Evolutionary conservation across 2,888 invertebrate species (phyloP), one percentile per base, ranked within the genome.

Genomic region (Epinotia ramella): DNA sequence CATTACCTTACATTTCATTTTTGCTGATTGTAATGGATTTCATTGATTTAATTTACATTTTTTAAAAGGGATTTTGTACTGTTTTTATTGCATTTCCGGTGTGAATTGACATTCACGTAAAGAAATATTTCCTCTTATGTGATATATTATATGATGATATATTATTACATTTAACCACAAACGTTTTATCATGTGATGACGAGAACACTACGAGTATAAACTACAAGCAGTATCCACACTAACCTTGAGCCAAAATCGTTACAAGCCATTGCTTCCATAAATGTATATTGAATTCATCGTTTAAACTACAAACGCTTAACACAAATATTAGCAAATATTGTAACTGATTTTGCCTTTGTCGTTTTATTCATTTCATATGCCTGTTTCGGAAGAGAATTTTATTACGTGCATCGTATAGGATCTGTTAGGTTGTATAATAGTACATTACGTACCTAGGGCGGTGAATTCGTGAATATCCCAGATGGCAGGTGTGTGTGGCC

Each of bases 231-330:
- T 87, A 81, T 91, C 91, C 90, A 88, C 72, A 81, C 77, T 73
- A 81, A 83, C 73, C 87, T 86, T 24, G 79, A 79, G 85, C 78
- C 77, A 80, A 87, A 89, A 89, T 91, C 86, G 88, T 91, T 87
- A 90, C 92, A 89, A 84, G 85, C 89, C 90, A 91, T 89, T 91
- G 91, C 84, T 82, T 77, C 82, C 86, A 28, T n/a, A n/a, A n/a
- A n/a, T n/a, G 87, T 87, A 86, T 86, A 88, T 28, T 84, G 85
- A 89, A 89, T 91, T 88, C 84, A 84, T 84, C 89, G 89, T 91
- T 91, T 87, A 88, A 90, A 90, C 88, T 89, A 88, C 86, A 87
- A 89, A 89, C 40, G 40, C 40, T 9, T 40, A 40, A 40, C 85
- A 82, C 78, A 78, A 80, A 80, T 81, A 80, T 79, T 72, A 77